Base-by-base conservation (phyloP, 2,113 vertebrate genomes). In the Bos javanicus region DNA sequence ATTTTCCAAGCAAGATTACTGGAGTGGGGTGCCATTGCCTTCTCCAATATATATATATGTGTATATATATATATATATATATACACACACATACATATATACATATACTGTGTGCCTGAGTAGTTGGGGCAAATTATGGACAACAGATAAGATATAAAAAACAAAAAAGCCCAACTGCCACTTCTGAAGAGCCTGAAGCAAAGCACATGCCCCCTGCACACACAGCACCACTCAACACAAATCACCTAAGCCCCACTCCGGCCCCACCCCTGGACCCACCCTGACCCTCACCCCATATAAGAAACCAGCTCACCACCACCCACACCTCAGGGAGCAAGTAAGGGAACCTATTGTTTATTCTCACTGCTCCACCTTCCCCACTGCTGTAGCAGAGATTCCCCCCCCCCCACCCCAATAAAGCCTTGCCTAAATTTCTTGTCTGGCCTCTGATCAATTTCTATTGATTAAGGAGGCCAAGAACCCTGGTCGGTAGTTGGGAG, bases 331-430 rank as follows among this genome's bases (percentile, higher is more conserved):
- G 12, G 23, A 46, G 74, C 74, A 43, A 46, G 71, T 26, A 76
- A 76, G 39, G 39, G 23, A 25, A 76, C 23, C 23, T 43, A 6
- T 46, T 15, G 3, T 39, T 43, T 76, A 43, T 76, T 46, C 71
- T 15, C 23, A 25, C 39, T 46, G 7, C 13, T 36, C 23, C 23
- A 1, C 3, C 6, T 33, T 33, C 60, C 30, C 30, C 0, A 0
- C 71, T 15, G 13, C 74, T 76, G 25, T 43, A 76, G 74, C 25
- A 46, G 12, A 14, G 23, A 43, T 6, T 6, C 2, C 48, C 48
- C 46, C 2, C 46, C 46, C 46, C 39, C 23, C 39, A 26, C 46
- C 39, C 23, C 39, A 26, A 0, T 43, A 46, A 46, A 76, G 74
- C 6, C 74, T 76, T 26, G 74, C 39, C 25, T 46, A 15, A 76